phyloP scores from a whole-genome alignment of 2,797 vertebrate genomes.

The Rhadinocentrus ornatus region DNA sequence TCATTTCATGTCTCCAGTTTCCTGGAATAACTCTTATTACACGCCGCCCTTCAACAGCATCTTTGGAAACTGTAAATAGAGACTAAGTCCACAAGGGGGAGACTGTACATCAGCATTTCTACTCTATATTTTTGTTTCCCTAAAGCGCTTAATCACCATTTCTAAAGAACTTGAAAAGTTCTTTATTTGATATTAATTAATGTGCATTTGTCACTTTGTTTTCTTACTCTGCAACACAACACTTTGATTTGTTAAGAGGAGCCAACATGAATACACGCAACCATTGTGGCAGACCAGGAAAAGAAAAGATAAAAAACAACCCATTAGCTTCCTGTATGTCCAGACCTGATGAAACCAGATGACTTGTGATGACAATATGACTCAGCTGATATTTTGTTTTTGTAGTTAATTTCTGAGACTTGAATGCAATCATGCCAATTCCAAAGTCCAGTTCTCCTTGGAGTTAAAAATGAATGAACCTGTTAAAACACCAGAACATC shows the following conservation, averaged over 20 bases:
- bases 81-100: constrained; percentile 69
- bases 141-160: neutral
- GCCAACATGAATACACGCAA: neutral
- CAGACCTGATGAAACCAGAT: constrained; percentile 1
- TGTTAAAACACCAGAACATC: constrained; percentile 7
- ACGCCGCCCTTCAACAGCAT: neutral
- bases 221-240: no score
- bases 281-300: neutral
- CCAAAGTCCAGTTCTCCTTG: neutral
- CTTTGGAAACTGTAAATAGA: constrained; percentile 28
- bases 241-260: neutral
- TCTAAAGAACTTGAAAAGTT: neutral
- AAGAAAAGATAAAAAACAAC: neutral
- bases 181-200: neutral
- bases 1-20: constrained; percentile 23
- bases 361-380: neutral
- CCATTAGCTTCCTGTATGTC: neutral
- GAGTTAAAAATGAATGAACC: neutral
- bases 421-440: neutral
- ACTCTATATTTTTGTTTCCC: neutral
- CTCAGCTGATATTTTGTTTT: constrained; percentile 1
- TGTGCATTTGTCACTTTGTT: neutral
- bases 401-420: constrained; percentile 5
- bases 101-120: constrained; percentile 51
- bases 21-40: constrained; percentile 11